These are phyloP conservation scores for Lathamus discolor DNA, from an alignment of 2,113 vertebrate genomes.

Conservation along the genomic window DNA sequence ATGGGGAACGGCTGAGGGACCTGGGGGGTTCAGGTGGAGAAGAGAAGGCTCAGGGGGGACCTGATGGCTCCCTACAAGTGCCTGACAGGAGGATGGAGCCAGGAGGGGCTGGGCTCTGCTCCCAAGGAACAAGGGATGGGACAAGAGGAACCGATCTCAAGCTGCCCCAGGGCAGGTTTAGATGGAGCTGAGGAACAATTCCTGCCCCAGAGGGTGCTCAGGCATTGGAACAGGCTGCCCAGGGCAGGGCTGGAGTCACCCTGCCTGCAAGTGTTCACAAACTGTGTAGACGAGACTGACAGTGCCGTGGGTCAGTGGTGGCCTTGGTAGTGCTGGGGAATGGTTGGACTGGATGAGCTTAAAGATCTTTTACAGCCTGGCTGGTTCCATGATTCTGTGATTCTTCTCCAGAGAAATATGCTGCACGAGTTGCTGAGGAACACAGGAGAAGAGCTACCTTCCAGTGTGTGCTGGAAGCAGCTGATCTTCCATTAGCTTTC, in stretches of 20 bases:
- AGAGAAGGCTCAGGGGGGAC: neutral
- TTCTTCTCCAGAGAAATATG: neutral
- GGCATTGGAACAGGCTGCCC: neutral
- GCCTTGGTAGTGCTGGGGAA: neutral
- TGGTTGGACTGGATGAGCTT: neutral
- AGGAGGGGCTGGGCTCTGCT: no score
- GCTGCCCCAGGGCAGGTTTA: no score
- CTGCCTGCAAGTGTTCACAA: neutral
- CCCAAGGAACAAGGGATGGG: no score
- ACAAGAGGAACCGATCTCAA: no score
- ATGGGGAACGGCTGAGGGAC: neutral
- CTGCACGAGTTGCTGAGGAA: neutral
- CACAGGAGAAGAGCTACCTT: neutral
- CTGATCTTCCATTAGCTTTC: neutral
- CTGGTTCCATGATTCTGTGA: neutral
- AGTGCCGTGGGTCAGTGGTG: neutral
- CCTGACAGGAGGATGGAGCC: no score
- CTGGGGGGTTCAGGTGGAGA: neutral
- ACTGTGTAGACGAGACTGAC: rapidly evolving
- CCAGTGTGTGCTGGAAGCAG: neutral
- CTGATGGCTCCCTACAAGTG: neutral
- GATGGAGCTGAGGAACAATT: neutral
- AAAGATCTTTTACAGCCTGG: neutral
- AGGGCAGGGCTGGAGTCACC: neutral
- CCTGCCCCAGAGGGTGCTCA: neutral